phyloP scores from a whole-genome alignment of 2,888 invertebrate genomes.

The Lasioglossum malachurum region DNA sequence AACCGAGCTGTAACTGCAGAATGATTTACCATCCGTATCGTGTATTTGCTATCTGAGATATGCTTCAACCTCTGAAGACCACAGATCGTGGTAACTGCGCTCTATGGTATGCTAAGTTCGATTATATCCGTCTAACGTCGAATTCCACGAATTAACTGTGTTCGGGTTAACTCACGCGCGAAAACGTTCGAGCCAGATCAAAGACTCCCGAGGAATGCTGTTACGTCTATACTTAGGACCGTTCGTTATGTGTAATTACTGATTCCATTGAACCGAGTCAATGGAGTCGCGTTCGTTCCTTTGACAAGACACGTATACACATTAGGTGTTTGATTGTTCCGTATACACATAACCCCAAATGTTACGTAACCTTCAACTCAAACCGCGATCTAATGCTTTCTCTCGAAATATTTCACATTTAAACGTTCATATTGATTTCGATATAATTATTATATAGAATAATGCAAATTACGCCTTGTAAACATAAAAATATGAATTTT shows the following conservation, averaged over 20 bases:
- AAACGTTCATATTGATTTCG: neutral
- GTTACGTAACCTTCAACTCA: slow-evolving; percentile 28
- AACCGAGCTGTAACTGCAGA: slow-evolving; percentile 10
- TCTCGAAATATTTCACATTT: neutral
- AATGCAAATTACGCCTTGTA: too few relatives aligned
- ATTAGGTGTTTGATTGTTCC: slow-evolving; percentile 42
- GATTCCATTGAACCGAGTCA: slow-evolving; percentile 52
- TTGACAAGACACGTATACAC: slow-evolving; percentile 25
- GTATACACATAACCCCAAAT: slow-evolving; percentile 1
- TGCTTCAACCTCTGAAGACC: slow-evolving; percentile 12
- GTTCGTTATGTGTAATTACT: slow-evolving; percentile 55
- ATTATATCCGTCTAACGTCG: slow-evolving; percentile 54
- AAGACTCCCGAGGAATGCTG: slow-evolving; percentile 64
- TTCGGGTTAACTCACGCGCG: slow-evolving; percentile 49
- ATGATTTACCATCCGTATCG: slow-evolving; percentile 25
- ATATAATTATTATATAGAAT: too few relatives aligned
- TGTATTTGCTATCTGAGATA: slow-evolving; percentile 31
- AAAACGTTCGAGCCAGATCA: slow-evolving; percentile 56
- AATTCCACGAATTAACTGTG: slow-evolving; percentile 55
- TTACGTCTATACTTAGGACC: slow-evolving; percentile 30
- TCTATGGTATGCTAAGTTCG: slow-evolving; percentile 43
- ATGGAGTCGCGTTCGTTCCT: slow-evolving; percentile 34
- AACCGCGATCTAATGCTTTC: neutral
- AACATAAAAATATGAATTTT: too few relatives aligned
- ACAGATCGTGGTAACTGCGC: slow-evolving; percentile 24